Evolutionary conservation across 1,140 invertebrate species (phyloP).

Genomic region (Bemisia tabaci): DNA sequence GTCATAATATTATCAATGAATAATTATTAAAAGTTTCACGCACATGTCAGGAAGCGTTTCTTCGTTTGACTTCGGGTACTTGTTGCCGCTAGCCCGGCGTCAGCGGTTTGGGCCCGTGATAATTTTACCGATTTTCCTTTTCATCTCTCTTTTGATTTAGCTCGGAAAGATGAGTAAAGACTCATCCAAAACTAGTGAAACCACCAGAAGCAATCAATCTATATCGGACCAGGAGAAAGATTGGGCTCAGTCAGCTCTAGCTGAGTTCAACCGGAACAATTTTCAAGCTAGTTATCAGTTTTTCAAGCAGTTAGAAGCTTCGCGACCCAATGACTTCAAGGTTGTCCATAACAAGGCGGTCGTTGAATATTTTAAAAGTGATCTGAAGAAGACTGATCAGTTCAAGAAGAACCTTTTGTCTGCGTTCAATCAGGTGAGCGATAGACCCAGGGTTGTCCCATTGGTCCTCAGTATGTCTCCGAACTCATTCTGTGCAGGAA

Average conservation of each 20-base stretch:
- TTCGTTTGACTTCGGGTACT: no score
- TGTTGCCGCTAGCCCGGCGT: no score
- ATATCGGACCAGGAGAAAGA: constrained; percentile 40
- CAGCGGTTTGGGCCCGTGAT: no score
- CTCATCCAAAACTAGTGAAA: neutral
- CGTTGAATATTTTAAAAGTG: constrained; percentile 52
- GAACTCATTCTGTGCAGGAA: no score
- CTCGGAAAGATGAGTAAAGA: neutral
- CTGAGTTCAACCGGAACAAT: constrained; percentile 41
- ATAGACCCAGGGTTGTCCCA: no score
- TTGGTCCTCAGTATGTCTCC: no score
- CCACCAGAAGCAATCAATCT: neutral
- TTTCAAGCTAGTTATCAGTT: constrained; percentile 41
- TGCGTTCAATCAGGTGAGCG: constrained; percentile 42
- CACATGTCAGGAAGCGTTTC: no score
- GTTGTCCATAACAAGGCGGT: constrained; percentile 57
- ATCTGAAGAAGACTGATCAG: constrained; percentile 52
- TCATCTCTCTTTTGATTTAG: no score
- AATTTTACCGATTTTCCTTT: no score
- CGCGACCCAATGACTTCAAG: constrained; percentile 48
- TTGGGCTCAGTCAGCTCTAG: constrained; percentile 36
- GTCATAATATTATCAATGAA: no score
- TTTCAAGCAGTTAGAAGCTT: constrained; percentile 42
- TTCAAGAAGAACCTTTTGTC: constrained; percentile 51
- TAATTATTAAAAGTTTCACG: no score